A percentile compares a stretch with the other conserved stretches of the same genome.
Conservation (phyloP, 2,888 invertebrate genomes). For the Mythimna ferrago region DNA sequence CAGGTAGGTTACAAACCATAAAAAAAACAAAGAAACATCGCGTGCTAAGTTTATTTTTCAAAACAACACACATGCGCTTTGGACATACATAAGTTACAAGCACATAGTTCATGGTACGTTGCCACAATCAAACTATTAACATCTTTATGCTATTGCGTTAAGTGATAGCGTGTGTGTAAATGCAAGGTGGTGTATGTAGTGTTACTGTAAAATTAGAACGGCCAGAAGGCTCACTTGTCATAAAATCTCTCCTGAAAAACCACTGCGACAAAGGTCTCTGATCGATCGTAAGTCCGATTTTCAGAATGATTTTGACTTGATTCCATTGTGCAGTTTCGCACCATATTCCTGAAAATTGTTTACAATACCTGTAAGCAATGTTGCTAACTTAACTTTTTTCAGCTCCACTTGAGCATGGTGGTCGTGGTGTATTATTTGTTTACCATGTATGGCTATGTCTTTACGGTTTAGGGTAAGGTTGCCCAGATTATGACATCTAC, state of each 20-base stretch:
- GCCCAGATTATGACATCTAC: too few relatives aligned
- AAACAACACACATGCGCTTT: constrained; percentile 54
- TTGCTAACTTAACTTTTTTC: too few relatives aligned
- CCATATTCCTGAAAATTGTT: background rate
- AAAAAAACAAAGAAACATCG: constrained; percentile 58
- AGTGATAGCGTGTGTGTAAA: constrained; percentile 64
- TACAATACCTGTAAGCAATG: background rate
- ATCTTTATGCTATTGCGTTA: constrained; percentile 74
- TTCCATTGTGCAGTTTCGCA: background rate
- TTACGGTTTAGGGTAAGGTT: too few relatives aligned
- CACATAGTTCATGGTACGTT: constrained; percentile 52
- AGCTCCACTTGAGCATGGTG: background rate
- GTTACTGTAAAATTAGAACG: constrained; percentile 58
- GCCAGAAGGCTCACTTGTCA: constrained; percentile 31
- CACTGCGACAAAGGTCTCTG: background rate
- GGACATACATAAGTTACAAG: constrained; percentile 49
- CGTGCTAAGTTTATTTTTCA: constrained; percentile 61
- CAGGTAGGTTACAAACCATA: constrained; percentile 34
- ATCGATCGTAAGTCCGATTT: background rate
- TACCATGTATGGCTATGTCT: too few relatives aligned
- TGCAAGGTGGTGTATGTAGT: constrained; percentile 52
- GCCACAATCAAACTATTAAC: constrained; percentile 64
- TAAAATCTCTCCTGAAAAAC: background rate
- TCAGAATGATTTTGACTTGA: background rate
- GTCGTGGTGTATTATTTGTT: background rate